Evolutionary conservation across 2,888 invertebrate species (phyloP), one percentile per base, ranked within the genome.

Genomic region (Aradus depressus): DNA sequence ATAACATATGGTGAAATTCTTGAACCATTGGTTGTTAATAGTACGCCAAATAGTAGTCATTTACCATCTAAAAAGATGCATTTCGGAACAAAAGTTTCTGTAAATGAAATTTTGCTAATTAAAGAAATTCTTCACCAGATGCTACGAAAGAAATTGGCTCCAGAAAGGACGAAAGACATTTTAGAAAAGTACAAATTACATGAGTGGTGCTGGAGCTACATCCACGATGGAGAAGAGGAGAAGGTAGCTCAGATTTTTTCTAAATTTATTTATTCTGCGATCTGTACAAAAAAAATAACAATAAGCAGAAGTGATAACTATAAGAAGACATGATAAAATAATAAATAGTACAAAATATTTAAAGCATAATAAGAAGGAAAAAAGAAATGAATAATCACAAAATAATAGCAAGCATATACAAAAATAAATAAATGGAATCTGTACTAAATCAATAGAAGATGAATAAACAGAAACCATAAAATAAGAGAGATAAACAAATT

Each of bases 41-140:
- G n/a, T n/a, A n/a, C n/a, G n/a, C n/a, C n/a, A n/a, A n/a, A n/a
- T 47, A 12, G 23, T 19, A 18, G 26, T 12, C 14, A 19, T 47
- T 35, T 38, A 28, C 19, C 18, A 38, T 34, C 35, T 38, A 18
- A 35, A 47, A 26, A 28, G 28, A 26, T 26, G 22, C 16, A 31
- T 47, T 47, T 18, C 34, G 12, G 47, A 37, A 16, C 25, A 19
- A n/a, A n/a, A 38, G 19, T 16, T 2, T 2, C 22, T 26, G 37
- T 47, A 26, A 38, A 47, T 47, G 23, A 37, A 25, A 23, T 37
- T 35, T 19, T 47, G 10, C n/a, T 47, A n/a, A 26, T 47, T 12
- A 47, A 12, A 16, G 47, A 47, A n/a, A 37, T 34, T 10, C 25
- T 35, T 26, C 28, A 38, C 18, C 19, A 47, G 14, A 38, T 42